Evolutionary conservation across 2,113 vertebrate species (phyloP).

Genomic region (Centropus bengalensis): DNA sequence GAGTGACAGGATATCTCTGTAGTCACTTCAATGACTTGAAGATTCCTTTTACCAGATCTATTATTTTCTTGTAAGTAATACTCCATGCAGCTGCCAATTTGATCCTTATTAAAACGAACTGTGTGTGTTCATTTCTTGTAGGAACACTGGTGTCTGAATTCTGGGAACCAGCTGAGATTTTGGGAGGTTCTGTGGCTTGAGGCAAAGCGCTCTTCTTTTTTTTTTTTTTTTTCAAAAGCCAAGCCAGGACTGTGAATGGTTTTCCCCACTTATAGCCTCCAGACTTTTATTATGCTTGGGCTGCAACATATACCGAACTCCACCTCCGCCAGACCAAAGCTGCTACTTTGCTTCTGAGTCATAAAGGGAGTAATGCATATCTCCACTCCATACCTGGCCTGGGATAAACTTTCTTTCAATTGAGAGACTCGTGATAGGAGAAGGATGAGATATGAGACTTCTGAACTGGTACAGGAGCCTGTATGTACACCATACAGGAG

Average conservation of each 20-base stretch:
- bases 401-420: not conserved
- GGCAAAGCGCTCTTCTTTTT: not conserved
- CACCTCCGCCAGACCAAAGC: slow-evolving; percentile 30
- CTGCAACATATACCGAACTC: slow-evolving; percentile 31
- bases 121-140: slow-evolving; percentile 51
- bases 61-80: slow-evolving; percentile 48
- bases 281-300: slow-evolving; percentile 67
- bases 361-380: not conserved
- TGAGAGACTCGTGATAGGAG: not conserved
- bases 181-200: slow-evolving; percentile 53
- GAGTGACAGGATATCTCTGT: not conserved
- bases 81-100: not conserved
- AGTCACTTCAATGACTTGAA: not conserved
- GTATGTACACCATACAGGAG: too few relatives aligned
- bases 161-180: slow-evolving; percentile 55
- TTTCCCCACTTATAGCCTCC: slow-evolving; percentile 64
- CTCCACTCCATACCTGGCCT: not conserved
- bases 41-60: not conserved
- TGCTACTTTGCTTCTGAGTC: slow-evolving; percentile 60
- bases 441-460: not conserved
- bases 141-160: slow-evolving; percentile 46
- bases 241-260: slow-evolving; percentile 48
- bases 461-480: not conserved
- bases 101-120: slow-evolving; percentile 42
- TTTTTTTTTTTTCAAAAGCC: not conserved